Evolutionary conservation across 2,113 vertebrate species (phyloP).

Genomic region (Polypterus bichir): DNA sequence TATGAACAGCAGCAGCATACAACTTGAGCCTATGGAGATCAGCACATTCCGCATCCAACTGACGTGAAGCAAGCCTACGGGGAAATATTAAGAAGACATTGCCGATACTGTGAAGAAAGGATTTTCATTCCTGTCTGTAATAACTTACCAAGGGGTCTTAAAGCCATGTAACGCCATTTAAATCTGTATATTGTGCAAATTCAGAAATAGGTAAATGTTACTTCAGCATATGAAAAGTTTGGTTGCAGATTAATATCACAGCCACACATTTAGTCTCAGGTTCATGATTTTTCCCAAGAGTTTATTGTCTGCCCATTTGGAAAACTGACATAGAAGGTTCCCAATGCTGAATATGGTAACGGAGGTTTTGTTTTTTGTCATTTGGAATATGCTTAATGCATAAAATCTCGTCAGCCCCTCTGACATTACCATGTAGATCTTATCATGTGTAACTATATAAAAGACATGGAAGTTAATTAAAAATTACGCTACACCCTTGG

Average conservation of each 20-base stretch:
- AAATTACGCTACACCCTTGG: too few relatives aligned
- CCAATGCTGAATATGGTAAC: too few relatives aligned
- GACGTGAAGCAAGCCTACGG: constrained; percentile 40
- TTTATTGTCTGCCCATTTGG: background rate
- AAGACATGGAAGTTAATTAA: too few relatives aligned
- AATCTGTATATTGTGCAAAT: constrained; percentile 6
- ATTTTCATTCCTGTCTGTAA: background rate
- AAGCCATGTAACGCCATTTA: background rate
- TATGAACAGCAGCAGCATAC: constrained; percentile 50
- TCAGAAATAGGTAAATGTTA: constrained; percentile 23
- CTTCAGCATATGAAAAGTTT: constrained; percentile 27
- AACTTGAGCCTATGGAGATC: constrained; percentile 70
- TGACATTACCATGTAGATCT: too few relatives aligned
- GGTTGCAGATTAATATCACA: constrained; percentile 35
- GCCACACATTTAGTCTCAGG: constrained; percentile 54
- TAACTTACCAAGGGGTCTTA: background rate
- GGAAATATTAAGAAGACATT: background rate
- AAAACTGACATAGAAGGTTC: too few relatives aligned
- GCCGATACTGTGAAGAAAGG: background rate
- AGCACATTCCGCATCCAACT: constrained; percentile 59
- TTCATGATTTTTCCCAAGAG: constrained; percentile 32
- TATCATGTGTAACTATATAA: too few relatives aligned
- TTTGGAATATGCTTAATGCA: too few relatives aligned
- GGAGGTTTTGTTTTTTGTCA: too few relatives aligned
- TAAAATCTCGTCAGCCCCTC: too few relatives aligned